Conservation (phyloP, 2,113 vertebrate genomes). For the Mesembrinibis cayennensis region DNA sequence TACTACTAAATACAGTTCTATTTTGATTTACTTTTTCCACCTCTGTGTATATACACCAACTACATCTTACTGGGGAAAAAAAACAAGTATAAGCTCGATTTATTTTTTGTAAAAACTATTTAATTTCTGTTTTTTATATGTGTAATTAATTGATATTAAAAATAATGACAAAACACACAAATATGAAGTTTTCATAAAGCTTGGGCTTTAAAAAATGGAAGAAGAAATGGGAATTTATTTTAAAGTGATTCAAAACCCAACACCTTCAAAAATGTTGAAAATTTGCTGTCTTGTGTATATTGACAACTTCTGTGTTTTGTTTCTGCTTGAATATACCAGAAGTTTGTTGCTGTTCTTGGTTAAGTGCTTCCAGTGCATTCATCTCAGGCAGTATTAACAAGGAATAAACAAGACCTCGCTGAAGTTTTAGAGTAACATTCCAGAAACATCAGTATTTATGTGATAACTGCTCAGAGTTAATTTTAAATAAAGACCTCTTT, state of each 20-base stretch:
- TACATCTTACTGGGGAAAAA: neutral
- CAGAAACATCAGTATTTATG: neutral
- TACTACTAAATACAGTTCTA: neutral
- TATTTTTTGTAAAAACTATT: neutral
- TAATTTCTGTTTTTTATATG: neutral
- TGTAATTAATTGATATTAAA: neutral
- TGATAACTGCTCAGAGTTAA: neutral
- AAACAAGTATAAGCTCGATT: neutral
- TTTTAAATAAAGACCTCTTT: neutral
- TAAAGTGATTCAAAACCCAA: neutral
- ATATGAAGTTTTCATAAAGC: neutral
- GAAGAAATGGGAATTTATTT: neutral
- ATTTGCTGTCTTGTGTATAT: neutral
- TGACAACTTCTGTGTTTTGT: neutral
- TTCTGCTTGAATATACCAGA: neutral
- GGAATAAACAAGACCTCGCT: conserved; percentile 24
- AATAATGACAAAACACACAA: neutral
- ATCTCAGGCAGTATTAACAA: neutral
- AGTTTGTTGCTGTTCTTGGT: conserved; percentile 7
- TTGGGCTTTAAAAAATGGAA: neutral
- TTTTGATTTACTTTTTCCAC: neutral
- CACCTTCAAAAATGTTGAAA: neutral
- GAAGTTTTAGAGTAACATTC: neutral
- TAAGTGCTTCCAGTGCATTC: conserved; percentile 15
- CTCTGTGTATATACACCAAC: neutral